These are phyloP conservation scores for Pyrrhosoma nymphula DNA, from an alignment of 2,888 invertebrate genomes.

Conservation along the genomic window DNA sequence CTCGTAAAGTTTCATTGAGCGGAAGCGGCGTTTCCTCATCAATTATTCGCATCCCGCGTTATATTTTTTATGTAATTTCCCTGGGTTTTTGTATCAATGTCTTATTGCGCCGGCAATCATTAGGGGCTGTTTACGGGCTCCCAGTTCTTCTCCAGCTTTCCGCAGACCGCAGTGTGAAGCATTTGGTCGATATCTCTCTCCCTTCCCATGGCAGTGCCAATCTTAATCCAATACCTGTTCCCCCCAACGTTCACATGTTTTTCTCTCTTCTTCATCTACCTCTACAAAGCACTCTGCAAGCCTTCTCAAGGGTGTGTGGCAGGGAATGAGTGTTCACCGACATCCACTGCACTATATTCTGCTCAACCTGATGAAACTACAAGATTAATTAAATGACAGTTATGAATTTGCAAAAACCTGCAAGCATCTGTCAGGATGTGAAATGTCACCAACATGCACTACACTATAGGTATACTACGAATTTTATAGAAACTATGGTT, in stretches of 20 bases:
- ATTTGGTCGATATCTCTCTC: too few relatives aligned
- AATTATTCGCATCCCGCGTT: neutral
- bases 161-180: neutral
- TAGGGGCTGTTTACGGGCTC: neutral
- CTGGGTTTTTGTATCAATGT: neutral
- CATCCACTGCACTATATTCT: too few relatives aligned
- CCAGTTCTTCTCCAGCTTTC: neutral
- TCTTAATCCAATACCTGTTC: too few relatives aligned
- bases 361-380: too few relatives aligned
- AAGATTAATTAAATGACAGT: too few relatives aligned
- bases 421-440: too few relatives aligned
- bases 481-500: too few relatives aligned
- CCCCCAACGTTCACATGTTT: too few relatives aligned
- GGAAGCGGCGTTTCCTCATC: neutral
- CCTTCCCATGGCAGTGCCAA: too few relatives aligned
- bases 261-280: neutral
- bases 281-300: neutral
- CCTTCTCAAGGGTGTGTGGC: neutral
- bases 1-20: neutral
- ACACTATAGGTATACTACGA: too few relatives aligned
- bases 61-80: neutral
- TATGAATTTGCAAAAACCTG: too few relatives aligned
- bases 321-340: neutral
- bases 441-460: too few relatives aligned
- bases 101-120: neutral